phyloP scores from a whole-genome alignment of 2,888 invertebrate genomes.

The Lepetodrilus schrolli region DNA sequence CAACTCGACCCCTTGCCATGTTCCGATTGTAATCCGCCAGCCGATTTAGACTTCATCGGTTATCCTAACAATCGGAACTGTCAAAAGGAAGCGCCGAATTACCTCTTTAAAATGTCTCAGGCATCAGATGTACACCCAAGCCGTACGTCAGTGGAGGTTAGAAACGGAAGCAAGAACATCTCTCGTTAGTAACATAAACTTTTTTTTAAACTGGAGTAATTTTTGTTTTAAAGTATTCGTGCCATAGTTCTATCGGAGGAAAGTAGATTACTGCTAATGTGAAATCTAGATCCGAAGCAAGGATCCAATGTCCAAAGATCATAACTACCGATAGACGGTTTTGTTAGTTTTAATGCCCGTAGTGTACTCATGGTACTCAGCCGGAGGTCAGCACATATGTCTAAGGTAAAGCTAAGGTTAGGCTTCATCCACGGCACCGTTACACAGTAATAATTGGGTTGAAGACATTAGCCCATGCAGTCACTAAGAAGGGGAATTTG shows the following conservation, averaged over 20 bases:
- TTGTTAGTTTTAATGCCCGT: too few relatives aligned
- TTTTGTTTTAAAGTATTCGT: too few relatives aligned
- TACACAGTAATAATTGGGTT: not conserved
- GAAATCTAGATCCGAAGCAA: too few relatives aligned
- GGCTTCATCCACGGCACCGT: not conserved
- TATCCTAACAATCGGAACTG: conserved; percentile 16
- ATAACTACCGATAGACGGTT: too few relatives aligned
- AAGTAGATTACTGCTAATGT: too few relatives aligned
- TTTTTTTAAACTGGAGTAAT: not conserved
- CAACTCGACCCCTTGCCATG: not conserved
- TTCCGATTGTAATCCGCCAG: not conserved
- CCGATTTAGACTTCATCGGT: conserved; percentile 9
- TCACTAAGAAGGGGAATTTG: too few relatives aligned
- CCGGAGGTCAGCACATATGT: too few relatives aligned
- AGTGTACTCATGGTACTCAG: too few relatives aligned
- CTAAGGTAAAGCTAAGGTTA: too few relatives aligned
- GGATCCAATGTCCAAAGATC: too few relatives aligned
- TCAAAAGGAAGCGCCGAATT: not conserved
- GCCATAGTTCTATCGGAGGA: too few relatives aligned
- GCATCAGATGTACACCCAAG: not conserved
- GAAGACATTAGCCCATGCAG: too few relatives aligned
- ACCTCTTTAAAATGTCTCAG: not conserved
- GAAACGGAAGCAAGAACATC: not conserved
- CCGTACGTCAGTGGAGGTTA: not conserved
- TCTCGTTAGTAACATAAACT: not conserved